A percentile compares a stretch with the other conserved stretches of the same genome.
These are phyloP conservation scores for Peromyscus melanophrys DNA, from an alignment of 2,797 vertebrate genomes.

Conservation along the genomic window DNA sequence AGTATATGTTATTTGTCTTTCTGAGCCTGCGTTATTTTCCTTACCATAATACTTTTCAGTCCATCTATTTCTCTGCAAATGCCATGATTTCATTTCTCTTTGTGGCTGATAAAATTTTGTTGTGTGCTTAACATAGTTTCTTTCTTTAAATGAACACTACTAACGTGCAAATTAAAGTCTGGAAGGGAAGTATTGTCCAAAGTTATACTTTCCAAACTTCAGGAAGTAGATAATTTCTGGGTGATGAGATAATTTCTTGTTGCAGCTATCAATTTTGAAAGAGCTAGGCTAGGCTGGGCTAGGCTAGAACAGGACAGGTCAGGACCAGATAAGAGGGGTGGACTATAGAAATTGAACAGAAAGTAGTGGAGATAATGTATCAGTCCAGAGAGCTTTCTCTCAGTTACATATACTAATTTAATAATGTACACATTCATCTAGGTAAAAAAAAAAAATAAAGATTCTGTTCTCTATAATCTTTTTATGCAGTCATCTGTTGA, in stretches of 20 bases:
- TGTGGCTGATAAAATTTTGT: not conserved
- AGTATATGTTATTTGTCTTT: not conserved
- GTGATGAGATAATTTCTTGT: not conserved
- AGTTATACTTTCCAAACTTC: slow-evolving; percentile 45
- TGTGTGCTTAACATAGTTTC: not conserved
- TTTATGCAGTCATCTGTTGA: not conserved
- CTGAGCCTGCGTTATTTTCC: not conserved
- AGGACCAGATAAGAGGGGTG: not conserved
- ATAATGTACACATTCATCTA: not conserved
- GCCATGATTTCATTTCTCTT: not conserved
- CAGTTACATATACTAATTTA: slow-evolving; percentile 32
- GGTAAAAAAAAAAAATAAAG: slow-evolving; percentile 57
- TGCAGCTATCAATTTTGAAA: not conserved
- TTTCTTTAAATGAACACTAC: not conserved
- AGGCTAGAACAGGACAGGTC: not conserved
- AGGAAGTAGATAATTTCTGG: slow-evolving; percentile 50
- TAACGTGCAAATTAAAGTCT: slow-evolving; percentile 40
- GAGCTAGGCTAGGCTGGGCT: not conserved
- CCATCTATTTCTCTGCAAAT: not conserved
- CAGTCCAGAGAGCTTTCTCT: slow-evolving; percentile 29
- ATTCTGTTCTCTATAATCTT: not conserved
- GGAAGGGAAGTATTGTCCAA: slow-evolving; percentile 43
- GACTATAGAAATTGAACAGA: not conserved
- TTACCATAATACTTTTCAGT: not conserved
- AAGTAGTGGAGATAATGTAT: not conserved